Base-by-base conservation (phyloP, 1,140 invertebrate species). In the Agrypnia vestita region DNA sequence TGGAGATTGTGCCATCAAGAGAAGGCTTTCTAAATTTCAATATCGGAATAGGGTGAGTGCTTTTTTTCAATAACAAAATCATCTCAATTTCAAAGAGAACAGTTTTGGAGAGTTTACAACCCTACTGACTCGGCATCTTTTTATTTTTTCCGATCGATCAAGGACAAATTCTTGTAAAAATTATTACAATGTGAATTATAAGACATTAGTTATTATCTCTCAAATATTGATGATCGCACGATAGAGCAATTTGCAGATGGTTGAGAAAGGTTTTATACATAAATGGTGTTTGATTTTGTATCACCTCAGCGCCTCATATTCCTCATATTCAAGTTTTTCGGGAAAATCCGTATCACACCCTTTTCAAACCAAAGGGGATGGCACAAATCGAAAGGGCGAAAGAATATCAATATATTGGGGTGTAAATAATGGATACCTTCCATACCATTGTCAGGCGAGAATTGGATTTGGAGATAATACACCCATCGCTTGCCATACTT, bases 391-490 rank as follows among this genome's bases (percentile, higher is more conserved):
- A 83, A 81, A 81, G 82, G 78, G 82, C 78, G 82, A 81, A 83
- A 83, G 82, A 83, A 83, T 83, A 83, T 83, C 82, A 83, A 83
- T 83, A 83, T 81, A 83, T 83, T 74, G 82, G 82, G 82, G 82
- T 83, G 82, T 83, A 83, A 83, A 83, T 83, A 83, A 83, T 83
- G 82, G 82, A 83, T 83, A 83, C 82, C 82, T 83, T 83, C 82
- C 79, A 76, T 80, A 76, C 82, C 79, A 80, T 83, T 83, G 82
- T 83, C 82, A 83, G 82, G 69, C 67, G 62, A 83, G 82, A 83
- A 83, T 83, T 83, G 82, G 82, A 83, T 83, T 83, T 83, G 79
- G 76, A 83, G 82, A 83, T 83, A 83, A 83, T 83, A 83, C 79
- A 80, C 51, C 79, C 79, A 78, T 81, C 79, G 82, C 74, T 78